Evolutionary conservation across 2,888 invertebrate species (phyloP).

Genomic region (Mimas tiliae): DNA sequence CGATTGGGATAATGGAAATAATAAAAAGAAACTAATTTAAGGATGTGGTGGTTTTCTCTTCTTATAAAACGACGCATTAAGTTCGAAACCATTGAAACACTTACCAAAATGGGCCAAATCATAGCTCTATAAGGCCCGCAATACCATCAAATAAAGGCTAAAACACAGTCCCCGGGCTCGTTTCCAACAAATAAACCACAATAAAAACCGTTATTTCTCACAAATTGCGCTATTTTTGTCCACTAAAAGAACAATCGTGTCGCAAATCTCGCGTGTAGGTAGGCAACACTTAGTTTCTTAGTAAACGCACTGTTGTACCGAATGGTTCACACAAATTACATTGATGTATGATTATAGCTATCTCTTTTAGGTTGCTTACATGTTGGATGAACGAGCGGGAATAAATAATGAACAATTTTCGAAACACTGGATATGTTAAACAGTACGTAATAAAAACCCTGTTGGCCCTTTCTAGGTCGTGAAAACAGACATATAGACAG

Average conservation of each 20-base stretch:
- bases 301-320: slow-evolving; percentile 69
- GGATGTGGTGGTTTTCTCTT: too few relatives aligned
- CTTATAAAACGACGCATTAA: too few relatives aligned
- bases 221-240: slow-evolving; percentile 50
- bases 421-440: not conserved
- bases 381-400: slow-evolving; percentile 32
- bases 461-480: too few relatives aligned
- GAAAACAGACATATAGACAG: too few relatives aligned
- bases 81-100: not conserved
- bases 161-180: not conserved
- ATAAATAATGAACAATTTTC: slow-evolving; percentile 27
- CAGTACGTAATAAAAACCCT: too few relatives aligned
- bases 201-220: slow-evolving; percentile 44
- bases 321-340: slow-evolving; percentile 79
- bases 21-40: too few relatives aligned
- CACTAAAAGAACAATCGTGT: slow-evolving; percentile 45
- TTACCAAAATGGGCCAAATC: not conserved
- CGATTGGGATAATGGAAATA: too few relatives aligned
- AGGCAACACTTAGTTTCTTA: slow-evolving; percentile 66
- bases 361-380: slow-evolving; percentile 39
- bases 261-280: slow-evolving; percentile 57
- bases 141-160: not conserved
- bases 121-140: not conserved
- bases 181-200: slow-evolving; percentile 41
- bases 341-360: slow-evolving; percentile 75